phyloP scores from a whole-genome alignment of 1,140 invertebrate genomes.

The Sesamia nonagrioides region DNA sequence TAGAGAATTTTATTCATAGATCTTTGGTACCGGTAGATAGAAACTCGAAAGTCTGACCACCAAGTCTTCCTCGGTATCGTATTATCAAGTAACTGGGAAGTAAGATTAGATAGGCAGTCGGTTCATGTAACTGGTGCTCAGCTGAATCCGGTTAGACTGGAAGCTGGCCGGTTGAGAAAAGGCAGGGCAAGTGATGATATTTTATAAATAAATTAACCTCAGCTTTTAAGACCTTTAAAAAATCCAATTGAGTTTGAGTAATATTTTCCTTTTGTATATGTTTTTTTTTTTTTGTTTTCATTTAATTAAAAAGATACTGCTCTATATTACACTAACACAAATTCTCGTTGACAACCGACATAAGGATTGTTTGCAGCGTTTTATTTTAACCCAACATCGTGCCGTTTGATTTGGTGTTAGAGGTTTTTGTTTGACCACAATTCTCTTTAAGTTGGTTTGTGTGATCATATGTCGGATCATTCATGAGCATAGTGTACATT shows the following conservation, averaged over 20 bases:
- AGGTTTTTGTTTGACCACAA: conserved; percentile 40
- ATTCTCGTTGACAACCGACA: conserved; percentile 81
- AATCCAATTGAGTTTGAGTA: too few relatives aligned
- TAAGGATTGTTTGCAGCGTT: conserved; percentile 56
- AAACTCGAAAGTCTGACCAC: too few relatives aligned
- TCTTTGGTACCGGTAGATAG: too few relatives aligned
- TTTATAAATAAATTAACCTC: too few relatives aligned
- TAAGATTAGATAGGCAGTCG: too few relatives aligned
- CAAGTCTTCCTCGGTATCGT: too few relatives aligned
- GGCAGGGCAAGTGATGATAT: background rate
- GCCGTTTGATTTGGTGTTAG: conserved; percentile 56
- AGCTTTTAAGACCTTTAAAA: too few relatives aligned
- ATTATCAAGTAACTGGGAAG: too few relatives aligned
- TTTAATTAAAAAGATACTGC: conserved; percentile 44
- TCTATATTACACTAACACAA: conserved; percentile 80
- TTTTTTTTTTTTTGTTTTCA: conserved; percentile 48
- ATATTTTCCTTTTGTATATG: conserved; percentile 19
- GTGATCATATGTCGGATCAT: conserved; percentile 45
- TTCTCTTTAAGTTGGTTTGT: conserved; percentile 47
- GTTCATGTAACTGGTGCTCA: too few relatives aligned
- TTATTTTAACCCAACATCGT: conserved; percentile 52
- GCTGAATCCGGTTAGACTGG: too few relatives aligned
- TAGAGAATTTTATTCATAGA: background rate
- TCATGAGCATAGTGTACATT: conserved; percentile 52
- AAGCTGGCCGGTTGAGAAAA: too few relatives aligned